A percentile compares a stretch with the other conserved stretches of the same genome.
Evolutionary conservation across 2,888 invertebrate species (phyloP).

Genomic region (Ophraella communa): DNA sequence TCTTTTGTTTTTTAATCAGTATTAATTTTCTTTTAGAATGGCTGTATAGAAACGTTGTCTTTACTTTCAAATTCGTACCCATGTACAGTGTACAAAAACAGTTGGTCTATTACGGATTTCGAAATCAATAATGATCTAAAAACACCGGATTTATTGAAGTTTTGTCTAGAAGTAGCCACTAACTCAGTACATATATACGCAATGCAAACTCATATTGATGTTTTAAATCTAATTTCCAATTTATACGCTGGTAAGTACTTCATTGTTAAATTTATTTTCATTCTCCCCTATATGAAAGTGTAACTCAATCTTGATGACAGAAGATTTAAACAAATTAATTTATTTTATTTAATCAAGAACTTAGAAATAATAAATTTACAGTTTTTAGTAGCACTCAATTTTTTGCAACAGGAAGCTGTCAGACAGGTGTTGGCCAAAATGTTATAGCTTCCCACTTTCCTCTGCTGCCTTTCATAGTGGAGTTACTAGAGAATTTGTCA

Average conservation of each 20-base stretch:
- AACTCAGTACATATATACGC: slow-evolving; percentile 65
- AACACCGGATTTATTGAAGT: slow-evolving; percentile 52
- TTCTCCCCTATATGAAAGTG: no score
- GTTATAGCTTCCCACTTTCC: no score
- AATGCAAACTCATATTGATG: slow-evolving; percentile 60
- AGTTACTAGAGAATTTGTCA: no score
- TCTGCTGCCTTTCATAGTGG: no score
- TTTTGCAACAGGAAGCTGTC: no score
- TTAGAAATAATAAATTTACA: no score
- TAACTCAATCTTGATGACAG: no score
- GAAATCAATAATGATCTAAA: slow-evolving; percentile 29
- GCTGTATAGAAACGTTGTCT: slow-evolving; percentile 73
- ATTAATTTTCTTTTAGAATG: slow-evolving; percentile 61
- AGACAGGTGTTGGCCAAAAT: no score
- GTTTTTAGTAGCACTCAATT: no score
- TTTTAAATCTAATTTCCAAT: slow-evolving; percentile 65
- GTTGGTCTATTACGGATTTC: slow-evolving; percentile 65
- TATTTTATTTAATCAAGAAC: no score
- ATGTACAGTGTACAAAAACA: slow-evolving; percentile 70
- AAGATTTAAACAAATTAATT: no score
- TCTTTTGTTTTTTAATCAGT: no score
- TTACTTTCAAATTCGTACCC: slow-evolving; percentile 70
- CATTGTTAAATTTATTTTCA: neutral
- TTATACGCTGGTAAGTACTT: slow-evolving; percentile 62
- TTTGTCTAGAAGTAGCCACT: slow-evolving; percentile 59